These are phyloP conservation scores for Rhodeus uyekii DNA, from an alignment of 2,797 vertebrate species.

Conservation along the genomic window DNA sequence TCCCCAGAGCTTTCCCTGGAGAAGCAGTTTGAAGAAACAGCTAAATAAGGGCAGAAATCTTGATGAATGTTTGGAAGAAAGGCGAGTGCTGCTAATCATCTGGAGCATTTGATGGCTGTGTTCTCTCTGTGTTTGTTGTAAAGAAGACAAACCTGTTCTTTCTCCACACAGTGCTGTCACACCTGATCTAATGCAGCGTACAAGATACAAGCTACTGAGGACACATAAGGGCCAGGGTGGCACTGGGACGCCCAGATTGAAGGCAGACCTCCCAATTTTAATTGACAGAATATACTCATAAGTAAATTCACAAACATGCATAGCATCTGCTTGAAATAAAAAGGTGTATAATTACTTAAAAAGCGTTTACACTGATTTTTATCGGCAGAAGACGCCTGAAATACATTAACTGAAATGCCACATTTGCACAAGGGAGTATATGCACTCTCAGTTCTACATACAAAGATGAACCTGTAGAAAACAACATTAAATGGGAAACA, in stretches of 20 bases:
- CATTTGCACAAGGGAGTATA: not conserved
- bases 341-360: not conserved
- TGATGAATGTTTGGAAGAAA: slow-evolving; percentile 52
- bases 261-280: slow-evolving; percentile 6
- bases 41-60: slow-evolving; percentile 75
- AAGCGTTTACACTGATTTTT: not conserved
- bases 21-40: slow-evolving; percentile 55
- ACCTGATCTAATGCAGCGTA: not conserved
- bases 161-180: not conserved
- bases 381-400: not conserved
- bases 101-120: slow-evolving; percentile 60
- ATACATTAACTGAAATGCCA: not conserved
- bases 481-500: not conserved
- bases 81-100: slow-evolving; percentile 66
- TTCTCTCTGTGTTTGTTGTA: slow-evolving; percentile 55
- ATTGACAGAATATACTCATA: slow-evolving; percentile 21
- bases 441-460: not conserved
- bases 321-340: not conserved
- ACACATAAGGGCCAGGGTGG: not conserved
- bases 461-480: not conserved
- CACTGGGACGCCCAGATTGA: not conserved
- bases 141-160: slow-evolving; percentile 42
- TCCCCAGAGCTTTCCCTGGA: slow-evolving; percentile 66
- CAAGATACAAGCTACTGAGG: slow-evolving; percentile 2
- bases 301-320: not conserved